Base-by-base conservation (phyloP, 92 coral and sea anemone genomes). In the Porites divaricata region DNA sequence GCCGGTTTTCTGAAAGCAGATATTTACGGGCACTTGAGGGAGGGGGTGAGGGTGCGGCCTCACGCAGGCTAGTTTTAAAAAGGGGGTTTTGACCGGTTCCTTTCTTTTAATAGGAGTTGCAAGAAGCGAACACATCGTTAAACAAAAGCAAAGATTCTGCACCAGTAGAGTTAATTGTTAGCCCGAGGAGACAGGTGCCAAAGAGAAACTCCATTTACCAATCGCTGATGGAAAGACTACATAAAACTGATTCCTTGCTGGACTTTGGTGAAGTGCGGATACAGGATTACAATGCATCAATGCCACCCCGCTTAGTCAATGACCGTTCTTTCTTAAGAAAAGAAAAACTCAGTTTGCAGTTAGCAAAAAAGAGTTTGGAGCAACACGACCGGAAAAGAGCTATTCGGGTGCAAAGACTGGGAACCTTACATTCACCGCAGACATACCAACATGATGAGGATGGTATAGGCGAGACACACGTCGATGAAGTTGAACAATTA, bases 231-330 rank as follows among this genome's bases (percentile, higher is more conserved):
- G 74, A 93, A 75, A 75, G 98, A 78, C 94, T 94, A 15, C 83
- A 85, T 24, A 86, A 75, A 62, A 88, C 92, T 8, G 86, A 94
- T 74, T 80, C 98, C 14, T 67, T 94, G 45, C 74, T 94, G 13
- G 95, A 92, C 72, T 94, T 63, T 64, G 95, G 95, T 10, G 95
- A 88, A 16, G 84, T 94, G 26, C 85, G 83, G 41, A 92, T 92
- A 11, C 95, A 91, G 7, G 76, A 35, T 54, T 67, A 51, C 8
- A 80, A 83, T 20, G 10, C 83, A 28, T 67, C 87, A 35, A 26
- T 25, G 73, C 81, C 62, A 23, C 6, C 45, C 45, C 62, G 63
- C 26, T 74, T 6, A 73, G 76, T 75, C 67, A 62, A 70, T 49
- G 85, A 49, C 74, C 71, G 71, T 74, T 24, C 67, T 22, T 74